Evolutionary conservation across 2,797 vertebrate genomes (phyloP), one percentile per base, ranked within the genome.

Genomic region (Onychomys leucogaster): DNA sequence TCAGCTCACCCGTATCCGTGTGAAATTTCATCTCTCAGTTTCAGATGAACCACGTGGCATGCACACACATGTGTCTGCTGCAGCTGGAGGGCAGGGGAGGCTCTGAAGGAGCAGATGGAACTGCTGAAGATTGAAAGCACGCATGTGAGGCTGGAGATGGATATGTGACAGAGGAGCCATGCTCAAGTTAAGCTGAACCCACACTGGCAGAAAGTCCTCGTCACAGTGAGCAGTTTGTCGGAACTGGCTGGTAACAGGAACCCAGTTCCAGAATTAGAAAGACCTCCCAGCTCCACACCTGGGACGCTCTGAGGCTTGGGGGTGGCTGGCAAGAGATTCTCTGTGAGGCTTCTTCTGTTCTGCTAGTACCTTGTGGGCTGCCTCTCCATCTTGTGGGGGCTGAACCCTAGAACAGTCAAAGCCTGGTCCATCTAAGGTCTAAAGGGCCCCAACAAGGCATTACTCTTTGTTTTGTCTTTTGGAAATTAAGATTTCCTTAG

Each of bases 401-500:
- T 8, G 23, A 75, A 52, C 23, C 32, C 10, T 23, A 41, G 32
- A 71, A 75, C 6, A 34, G 52, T 49, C 25, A 27, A 55, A 91
- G 59, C 25, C 34, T 5, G 9, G 78, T 80, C 32, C 11, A 41
- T 81, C 37, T 27, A 37, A 71, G 3, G 49, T 6, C 41, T n/a
- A 46, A 67, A 91, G 8, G 32, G 21, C 59, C 87, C 27, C 11
- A 6, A 59, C 37, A 85, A 65, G 69, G 17, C 1, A 14, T 41
- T 76, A 52, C 49, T 52, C 49, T 13, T 52, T 52, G 49, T 49
- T 57, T 83, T 52, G 57, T 43, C 12, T n/a, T 94, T 89, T 80
- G 82, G 83, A 96, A 95, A 67, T 0, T 69, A 29, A 81, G 52
- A 83, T 94, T 43, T 87, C 85, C 91, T 81, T 61, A 71, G 75